These are phyloP conservation scores for Fistularia tabacaria DNA, from an alignment of 2,797 vertebrate genomes.

Conservation along the genomic window DNA sequence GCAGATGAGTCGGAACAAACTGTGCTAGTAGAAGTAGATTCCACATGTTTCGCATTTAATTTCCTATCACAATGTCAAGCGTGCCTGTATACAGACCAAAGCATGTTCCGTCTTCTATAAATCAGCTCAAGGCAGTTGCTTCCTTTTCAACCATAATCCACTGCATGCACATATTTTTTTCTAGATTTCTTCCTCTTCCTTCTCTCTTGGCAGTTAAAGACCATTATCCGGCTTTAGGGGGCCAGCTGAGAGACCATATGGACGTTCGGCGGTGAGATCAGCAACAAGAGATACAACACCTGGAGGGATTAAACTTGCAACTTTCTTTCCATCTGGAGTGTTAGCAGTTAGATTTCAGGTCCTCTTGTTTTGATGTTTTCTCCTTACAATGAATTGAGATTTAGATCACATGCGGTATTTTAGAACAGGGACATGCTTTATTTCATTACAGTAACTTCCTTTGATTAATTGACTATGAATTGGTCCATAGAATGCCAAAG, in stretches of 20 bases:
- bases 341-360: slow-evolving; percentile 17
- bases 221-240: slow-evolving; percentile 47
- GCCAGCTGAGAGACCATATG: slow-evolving; percentile 60
- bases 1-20: background rate
- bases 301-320: slow-evolving; percentile 40
- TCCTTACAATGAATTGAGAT: background rate
- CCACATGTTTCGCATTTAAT: background rate
- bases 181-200: slow-evolving; percentile 10
- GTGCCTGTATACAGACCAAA: background rate
- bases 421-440: too few species aligned
- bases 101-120: background rate
- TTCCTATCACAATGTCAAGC: background rate
- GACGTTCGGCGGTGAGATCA: slow-evolving; percentile 39
- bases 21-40: background rate
- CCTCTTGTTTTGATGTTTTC: background rate
- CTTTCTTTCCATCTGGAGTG: slow-evolving; percentile 53
- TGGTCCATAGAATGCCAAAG: too few species aligned
- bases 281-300: slow-evolving; percentile 48
- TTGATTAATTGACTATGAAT: too few species aligned
- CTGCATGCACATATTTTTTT: background rate
- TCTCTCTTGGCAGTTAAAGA: slow-evolving; percentile 28
- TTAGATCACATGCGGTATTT: too few species aligned
- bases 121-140: background rate
- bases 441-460: too few species aligned
- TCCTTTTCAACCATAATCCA: background rate